Base-by-base conservation (phyloP, 2,888 invertebrate species). In the Hyposoter didymator region DNA sequence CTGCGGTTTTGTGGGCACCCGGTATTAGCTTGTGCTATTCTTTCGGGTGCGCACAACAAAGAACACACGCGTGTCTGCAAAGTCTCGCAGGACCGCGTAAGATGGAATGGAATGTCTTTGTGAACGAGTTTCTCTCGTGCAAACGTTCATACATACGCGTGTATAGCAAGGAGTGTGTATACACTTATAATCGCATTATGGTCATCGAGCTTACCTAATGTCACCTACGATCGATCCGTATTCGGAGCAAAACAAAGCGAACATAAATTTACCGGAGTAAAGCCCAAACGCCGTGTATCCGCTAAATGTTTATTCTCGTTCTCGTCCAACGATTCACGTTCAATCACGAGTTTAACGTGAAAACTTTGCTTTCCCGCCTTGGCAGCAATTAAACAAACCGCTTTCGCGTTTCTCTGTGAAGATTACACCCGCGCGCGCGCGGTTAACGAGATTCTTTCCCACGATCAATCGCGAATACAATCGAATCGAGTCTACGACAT, bases 31-130 rank as follows among this genome's bases (percentile, higher is more conserved):
- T 35, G 5, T 49, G 28, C 64, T 47, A 39, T 67, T 67, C 69
- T 67, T 66, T 72, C 66, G 19, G 66, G 19, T 59, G 70, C 39
- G 49, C 55, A 19, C 79, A 62, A 70, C 72, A 76, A 84, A 76
- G 75, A 75, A 32, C 73, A 74, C 39, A 49, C 70, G 79, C 70
- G 75, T 72, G 59, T 64, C 74, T 49, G 52, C 52, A 55, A 59
- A 70, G 64, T 70, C 67, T 70, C 49, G 39, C 39, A 43, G 74
- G 82, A 78, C 85, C 79, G 82, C 89, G 90, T 91, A 89, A 90
- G 88, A 89, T 88, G 87, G 90, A 91, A 91, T 90, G 90, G 90
- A 90, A 90, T 90, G 91, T 88, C 87, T 90, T 91, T 90, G 91
- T 90, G 90, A 89, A 87, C 89, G 80, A 84, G 78, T 88, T 87